Base-by-base conservation (phyloP, 53 echinoderm and acorn worm species). In the Temnopleurus reevesii region DNA sequence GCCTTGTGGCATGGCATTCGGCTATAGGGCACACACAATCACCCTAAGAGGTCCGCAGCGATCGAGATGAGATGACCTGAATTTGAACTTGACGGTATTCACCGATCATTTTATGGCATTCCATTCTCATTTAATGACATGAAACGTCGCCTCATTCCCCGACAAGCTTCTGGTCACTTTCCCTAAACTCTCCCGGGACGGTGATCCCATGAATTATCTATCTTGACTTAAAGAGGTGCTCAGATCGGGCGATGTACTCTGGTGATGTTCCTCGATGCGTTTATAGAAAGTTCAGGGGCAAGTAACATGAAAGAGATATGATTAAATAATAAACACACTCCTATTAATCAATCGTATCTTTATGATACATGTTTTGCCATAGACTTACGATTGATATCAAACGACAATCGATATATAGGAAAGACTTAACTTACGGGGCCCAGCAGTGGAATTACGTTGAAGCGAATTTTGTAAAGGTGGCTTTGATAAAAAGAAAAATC, bases 31-130 rank as follows among this genome's bases (percentile, higher is more conserved):
- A 71, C 23, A 71, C 23, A 71, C 36, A 71, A 71, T 41, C 71
- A 38, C 71, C n/a, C 71, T 71, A 41, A 71, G 71, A 71, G 71
- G 71, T 71, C 71, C 41, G 71, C 71, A 30, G 12, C 23, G 41
- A 10, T n/a, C n/a, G n/a, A n/a, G n/a, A n/a, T n/a, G 43, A 71
- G 49, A 79, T 79, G 79, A 79, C 79, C 79, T 79, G 79, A 46
- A 49, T 79, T 79, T 79, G 79, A 79, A 79, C 79, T 79, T 79
- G 79, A 47, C 47, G 36, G n/a, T 19, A 71, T 71, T 71, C 71
- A n/a, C 71, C 41, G n/a, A 41, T 71, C 71, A 71, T 71, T 30
- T n/a, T 71, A 38, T 41, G 38, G 19, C 38, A 71, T 71, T 19
- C 71, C 71, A 71, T 71, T 38, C 71, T 41, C 38, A 71, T 71